Conservation (phyloP, 2,888 invertebrate species). For the Acleris laterana region DNA sequence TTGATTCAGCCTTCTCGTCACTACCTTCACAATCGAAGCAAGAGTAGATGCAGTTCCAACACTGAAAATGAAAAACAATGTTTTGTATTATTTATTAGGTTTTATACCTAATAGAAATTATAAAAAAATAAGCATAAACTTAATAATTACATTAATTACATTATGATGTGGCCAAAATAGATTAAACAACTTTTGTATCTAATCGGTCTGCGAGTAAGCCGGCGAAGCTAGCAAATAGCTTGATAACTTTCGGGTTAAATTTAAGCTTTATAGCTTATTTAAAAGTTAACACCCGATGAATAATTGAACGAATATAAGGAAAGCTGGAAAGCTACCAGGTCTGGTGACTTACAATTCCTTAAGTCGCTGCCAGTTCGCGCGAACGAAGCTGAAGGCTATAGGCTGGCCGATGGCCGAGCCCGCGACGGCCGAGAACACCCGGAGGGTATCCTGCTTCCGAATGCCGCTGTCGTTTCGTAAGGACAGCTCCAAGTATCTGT, state of each 20-base stretch:
- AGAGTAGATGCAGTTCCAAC: slow-evolving; percentile 90
- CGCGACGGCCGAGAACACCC: slow-evolving; percentile 91
- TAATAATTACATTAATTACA: too few species aligned
- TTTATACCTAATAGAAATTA: too few species aligned
- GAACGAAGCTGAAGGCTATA: slow-evolving; percentile 91
- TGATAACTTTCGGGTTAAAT: too few species aligned
- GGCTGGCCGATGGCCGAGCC: slow-evolving; percentile 91
- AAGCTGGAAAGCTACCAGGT: background rate
- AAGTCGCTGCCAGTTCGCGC: slow-evolving; percentile 89
- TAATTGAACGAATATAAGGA: background rate
- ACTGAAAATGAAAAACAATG: slow-evolving; percentile 75
- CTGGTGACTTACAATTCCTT: slow-evolving; percentile 88
- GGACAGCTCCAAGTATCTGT: slow-evolving; percentile 89
- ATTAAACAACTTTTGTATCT: too few species aligned
- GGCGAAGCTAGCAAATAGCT: too few species aligned
- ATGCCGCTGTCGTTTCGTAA: slow-evolving; percentile 90
- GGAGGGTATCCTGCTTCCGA: slow-evolving; percentile 91
- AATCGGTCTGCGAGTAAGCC: too few species aligned
- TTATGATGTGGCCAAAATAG: too few species aligned
- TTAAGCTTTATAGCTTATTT: too few species aligned
- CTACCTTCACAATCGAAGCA: slow-evolving; percentile 88
- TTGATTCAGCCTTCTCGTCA: slow-evolving; percentile 89
- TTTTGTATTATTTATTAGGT: too few species aligned
- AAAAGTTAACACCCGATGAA: too few species aligned
- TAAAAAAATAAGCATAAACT: too few species aligned